phyloP scores from a whole-genome alignment of 2,888 invertebrate species.

The Noctua comes region DNA sequence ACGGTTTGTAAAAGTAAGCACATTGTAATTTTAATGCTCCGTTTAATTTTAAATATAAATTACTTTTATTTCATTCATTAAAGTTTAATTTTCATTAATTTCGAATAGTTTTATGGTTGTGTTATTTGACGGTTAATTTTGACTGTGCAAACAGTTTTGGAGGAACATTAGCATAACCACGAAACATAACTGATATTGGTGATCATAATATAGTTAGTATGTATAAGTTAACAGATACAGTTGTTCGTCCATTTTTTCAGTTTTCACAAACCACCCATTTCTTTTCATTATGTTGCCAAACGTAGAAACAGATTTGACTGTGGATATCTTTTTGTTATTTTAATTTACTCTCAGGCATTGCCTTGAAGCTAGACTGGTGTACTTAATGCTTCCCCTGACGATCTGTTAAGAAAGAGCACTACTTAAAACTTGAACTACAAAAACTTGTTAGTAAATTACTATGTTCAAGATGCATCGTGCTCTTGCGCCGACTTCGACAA shows the following conservation, averaged over 20 bases:
- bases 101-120: neutral
- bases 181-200: neutral
- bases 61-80: conserved; percentile 13
- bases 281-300: neutral
- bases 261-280: no score
- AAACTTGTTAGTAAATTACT: neutral
- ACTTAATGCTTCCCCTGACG: no score
- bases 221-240: no score
- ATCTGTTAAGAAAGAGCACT: neutral
- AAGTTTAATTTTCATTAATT: conserved; percentile 10
- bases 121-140: neutral
- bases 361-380: no score
- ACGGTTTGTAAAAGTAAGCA: conserved; percentile 19
- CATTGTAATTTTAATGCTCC: conserved; percentile 20
- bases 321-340: no score
- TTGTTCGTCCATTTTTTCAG: neutral
- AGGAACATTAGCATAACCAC: neutral
- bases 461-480: no score
- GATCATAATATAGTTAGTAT: neutral
- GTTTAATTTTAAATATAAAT: conserved; percentile 37
- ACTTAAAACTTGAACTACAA: neutral
- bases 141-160: neutral
- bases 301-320: neutral
- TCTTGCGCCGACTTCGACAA: neutral
- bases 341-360: no score